Percentiles rank a stretch among this genome's conserved stretches.
Evolutionary conservation across 2,797 vertebrate species (phyloP).

Genomic region (Ispidina picta): DNA sequence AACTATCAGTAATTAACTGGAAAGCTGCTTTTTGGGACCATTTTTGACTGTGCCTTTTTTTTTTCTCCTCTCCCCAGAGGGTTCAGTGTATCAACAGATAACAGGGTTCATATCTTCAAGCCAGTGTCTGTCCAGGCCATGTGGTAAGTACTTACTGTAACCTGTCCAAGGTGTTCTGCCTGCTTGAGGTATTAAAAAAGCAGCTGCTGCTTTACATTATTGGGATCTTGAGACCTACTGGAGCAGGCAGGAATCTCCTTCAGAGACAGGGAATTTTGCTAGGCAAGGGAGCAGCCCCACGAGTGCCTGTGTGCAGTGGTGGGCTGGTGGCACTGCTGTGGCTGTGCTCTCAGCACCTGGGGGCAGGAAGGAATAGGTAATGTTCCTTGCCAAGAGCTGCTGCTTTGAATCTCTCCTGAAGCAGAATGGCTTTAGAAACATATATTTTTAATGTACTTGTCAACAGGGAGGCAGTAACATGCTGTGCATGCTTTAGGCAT

Average conservation of each 20-base stretch:
- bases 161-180: not conserved
- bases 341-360: not conserved
- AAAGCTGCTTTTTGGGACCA: not conserved
- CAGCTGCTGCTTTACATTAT: not conserved
- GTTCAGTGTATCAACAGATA: constrained; percentile 96
- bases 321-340: not conserved
- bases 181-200: constrained; percentile 5
- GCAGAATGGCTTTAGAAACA: not conserved
- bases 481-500: not conserved
- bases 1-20: constrained; percentile 3
- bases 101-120: constrained; percentile 97
- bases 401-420: not conserved
- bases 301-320: not conserved
- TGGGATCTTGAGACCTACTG: not conserved
- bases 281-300: not conserved
- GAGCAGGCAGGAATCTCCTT: not conserved
- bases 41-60: constrained; percentile 16
- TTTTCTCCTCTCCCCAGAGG: constrained; percentile 79
- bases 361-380: not conserved
- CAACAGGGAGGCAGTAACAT: too few species aligned
- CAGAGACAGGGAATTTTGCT: not conserved
- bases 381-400: not conserved
- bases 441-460: not conserved
- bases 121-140: constrained; percentile 98
- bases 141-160: constrained; percentile 85